Base-by-base conservation (phyloP, 2,888 invertebrate genomes). In the Baccha elongata region DNA sequence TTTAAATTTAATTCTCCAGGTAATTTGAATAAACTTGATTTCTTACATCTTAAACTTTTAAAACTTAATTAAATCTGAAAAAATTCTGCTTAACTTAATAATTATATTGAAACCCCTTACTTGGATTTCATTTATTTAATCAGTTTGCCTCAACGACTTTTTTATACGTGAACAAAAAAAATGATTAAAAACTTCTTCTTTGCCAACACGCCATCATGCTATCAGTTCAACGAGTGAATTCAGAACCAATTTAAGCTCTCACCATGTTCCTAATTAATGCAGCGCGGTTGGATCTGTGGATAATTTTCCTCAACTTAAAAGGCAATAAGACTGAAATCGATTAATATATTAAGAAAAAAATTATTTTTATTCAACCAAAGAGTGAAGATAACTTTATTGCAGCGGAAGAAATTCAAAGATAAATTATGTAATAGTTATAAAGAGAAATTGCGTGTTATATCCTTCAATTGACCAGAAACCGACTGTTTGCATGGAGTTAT, bases 181-280 rank as follows among this genome's bases (percentile, higher is more conserved):
- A 35, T 35, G 7, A 35, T 11, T 35, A 35, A 35, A 35, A 35
- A 35, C 35, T 35, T 35, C 10, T 35, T n/a, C n/a, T n/a, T n/a
- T n/a, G n/a, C n/a, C n/a, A n/a, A n/a, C n/a, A 6, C 10, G n/a
- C 35, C n/a, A n/a, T n/a, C 11, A 3, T 3, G 11, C n/a, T 10
- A 35, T 7, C 35, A 35, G 15, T 35, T 21, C 17, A 46, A 21
- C 46, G 32, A 48, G 10, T 55, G 46, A 69, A 58, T 55, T 17
- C 40, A 29, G 13, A 40, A 62, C 44, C 71, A 72, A 62, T 62
- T 72, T 72, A 72, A 72, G 53, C 37, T 55, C 44, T 3, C 37
- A 21, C 17, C 55, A n/a, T 17, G 64, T 64, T 7, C 46, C 55
- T 73, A 73, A 73, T 73, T 73, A 73, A 73, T 73, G 73, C 73